These are phyloP conservation scores for Thaleichthys pacificus DNA, from an alignment of 2,797 vertebrate species.

Conservation along the genomic window DNA sequence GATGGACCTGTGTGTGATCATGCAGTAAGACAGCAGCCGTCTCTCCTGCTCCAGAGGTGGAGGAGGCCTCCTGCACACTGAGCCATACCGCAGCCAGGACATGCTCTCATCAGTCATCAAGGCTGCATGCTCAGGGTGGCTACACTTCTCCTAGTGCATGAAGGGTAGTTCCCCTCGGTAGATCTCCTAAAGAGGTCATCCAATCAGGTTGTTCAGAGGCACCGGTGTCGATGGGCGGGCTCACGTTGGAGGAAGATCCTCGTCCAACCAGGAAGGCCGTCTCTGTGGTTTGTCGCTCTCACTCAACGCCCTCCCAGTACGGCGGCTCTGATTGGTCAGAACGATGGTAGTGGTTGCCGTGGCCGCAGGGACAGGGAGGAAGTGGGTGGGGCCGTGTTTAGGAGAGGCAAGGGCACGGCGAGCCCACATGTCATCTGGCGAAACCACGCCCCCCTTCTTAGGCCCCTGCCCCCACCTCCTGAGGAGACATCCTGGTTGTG, in stretches of 20 bases:
- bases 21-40: too few species aligned
- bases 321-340: conserved; percentile 41
- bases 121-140: conserved; percentile 50
- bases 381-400: conserved; percentile 48
- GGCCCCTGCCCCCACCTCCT: conserved; percentile 27
- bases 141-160: conserved; percentile 16
- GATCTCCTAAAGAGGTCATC: conserved; percentile 22
- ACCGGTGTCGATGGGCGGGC: conserved; percentile 45
- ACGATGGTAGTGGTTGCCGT: conserved; percentile 31
- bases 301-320: conserved; percentile 41
- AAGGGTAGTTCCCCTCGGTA: conserved; percentile 18
- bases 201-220: background rate
- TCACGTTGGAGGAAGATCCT: conserved; percentile 69
- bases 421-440: conserved; percentile 40
- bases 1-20: too few species aligned
- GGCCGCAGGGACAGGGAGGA: conserved; percentile 54
- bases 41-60: too few species aligned
- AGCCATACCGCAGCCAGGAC: too few species aligned
- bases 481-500: conserved; percentile 34
- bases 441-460: conserved; percentile 19
- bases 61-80: too few species aligned
- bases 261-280: conserved; percentile 55
- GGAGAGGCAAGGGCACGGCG: conserved; percentile 39
- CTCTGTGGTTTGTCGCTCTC: conserved; percentile 47
- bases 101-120: conserved; percentile 47